A percentile compares a stretch with the other conserved stretches of the same genome.
phyloP scores from a whole-genome alignment of 2,113 vertebrate genomes.

The Brachionichthys hirsutus region DNA sequence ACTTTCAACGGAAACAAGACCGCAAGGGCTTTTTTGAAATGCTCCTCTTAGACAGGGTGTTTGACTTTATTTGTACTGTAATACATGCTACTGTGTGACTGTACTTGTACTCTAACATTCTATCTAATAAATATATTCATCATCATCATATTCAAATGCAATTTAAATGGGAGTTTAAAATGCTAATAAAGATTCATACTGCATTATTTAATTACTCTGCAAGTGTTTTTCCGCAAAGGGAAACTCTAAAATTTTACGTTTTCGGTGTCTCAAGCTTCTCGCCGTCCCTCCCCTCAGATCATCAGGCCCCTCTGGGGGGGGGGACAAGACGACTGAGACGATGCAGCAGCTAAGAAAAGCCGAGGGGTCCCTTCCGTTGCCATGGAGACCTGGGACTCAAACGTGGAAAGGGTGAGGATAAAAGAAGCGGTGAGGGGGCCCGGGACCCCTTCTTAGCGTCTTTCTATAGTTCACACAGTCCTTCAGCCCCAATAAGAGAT shows the following conservation, averaged over 20 bases:
- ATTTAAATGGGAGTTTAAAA: neutral
- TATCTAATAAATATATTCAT: no score
- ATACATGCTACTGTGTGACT: no score
- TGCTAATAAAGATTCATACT: neutral
- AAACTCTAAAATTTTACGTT: no score
- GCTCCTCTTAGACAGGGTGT: no score
- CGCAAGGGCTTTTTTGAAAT: no score
- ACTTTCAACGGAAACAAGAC: no score
- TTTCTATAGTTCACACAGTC: conserved; percentile 24
- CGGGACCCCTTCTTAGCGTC: conserved; percentile 45
- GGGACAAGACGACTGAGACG: conserved; percentile 35
- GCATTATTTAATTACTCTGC: neutral
- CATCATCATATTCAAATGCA: no score
- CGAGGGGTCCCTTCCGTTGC: conserved; percentile 37
- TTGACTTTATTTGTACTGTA: no score
- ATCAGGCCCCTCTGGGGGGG: conserved; percentile 27
- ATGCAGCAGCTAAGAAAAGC: conserved; percentile 19
- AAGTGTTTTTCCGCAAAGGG: no score
- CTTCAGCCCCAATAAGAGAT: no score
- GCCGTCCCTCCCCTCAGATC: conserved; percentile 2
- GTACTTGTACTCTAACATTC: no score
- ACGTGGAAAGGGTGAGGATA: conserved; percentile 3
- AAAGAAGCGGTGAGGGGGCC: conserved; percentile 8
- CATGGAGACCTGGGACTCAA: conserved; percentile 42
- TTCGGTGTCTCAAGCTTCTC: no score